Percentiles rank a stretch among this genome's conserved stretches.
Evolutionary conservation across 2,113 vertebrate species (phyloP).

Genomic region (Cyprinus carpio): DNA sequence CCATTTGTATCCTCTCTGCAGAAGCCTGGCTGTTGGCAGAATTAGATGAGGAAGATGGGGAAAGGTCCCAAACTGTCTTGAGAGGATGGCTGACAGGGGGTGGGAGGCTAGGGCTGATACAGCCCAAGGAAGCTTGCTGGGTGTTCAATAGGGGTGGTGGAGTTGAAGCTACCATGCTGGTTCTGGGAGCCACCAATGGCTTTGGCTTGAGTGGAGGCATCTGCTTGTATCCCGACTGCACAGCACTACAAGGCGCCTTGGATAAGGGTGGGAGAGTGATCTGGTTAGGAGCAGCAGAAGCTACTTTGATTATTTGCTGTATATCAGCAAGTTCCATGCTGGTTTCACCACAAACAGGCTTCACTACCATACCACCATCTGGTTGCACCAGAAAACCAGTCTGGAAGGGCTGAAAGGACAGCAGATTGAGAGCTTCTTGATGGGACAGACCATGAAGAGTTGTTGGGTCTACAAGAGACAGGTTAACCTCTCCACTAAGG

Average conservation of each 20-base stretch:
- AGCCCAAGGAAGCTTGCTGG: conserved; percentile 92
- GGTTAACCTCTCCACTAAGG: conserved; percentile 71
- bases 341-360: conserved; percentile 55
- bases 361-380: conserved; percentile 53
- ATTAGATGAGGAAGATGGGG: conserved; percentile 60
- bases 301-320: conserved; percentile 96
- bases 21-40: conserved; percentile 60
- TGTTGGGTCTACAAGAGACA: conserved; percentile 82
- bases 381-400: conserved; percentile 55
- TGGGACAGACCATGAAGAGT: conserved; percentile 85
- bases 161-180: conserved; percentile 84
- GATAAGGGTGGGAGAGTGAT: conserved; percentile 88
- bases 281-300: conserved; percentile 84
- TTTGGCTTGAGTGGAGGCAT: conserved; percentile 96
- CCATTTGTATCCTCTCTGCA: conserved; percentile 53
- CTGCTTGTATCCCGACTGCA: conserved; percentile 82
- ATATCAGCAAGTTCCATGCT: conserved; percentile 83
- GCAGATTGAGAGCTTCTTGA: conserved; percentile 82
- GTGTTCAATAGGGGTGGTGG: conserved; percentile 88
- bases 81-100: conserved; percentile 80
- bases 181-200: conserved; percentile 87
- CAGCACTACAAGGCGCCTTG: conserved; percentile 81
- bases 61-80: conserved; percentile 76
- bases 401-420: conserved; percentile 84
- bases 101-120: conserved; percentile 89